A percentile compares a stretch with the other conserved stretches of the same genome.
phyloP scores from a whole-genome alignment of 2,888 invertebrate species.

The Ligdia adustata region DNA sequence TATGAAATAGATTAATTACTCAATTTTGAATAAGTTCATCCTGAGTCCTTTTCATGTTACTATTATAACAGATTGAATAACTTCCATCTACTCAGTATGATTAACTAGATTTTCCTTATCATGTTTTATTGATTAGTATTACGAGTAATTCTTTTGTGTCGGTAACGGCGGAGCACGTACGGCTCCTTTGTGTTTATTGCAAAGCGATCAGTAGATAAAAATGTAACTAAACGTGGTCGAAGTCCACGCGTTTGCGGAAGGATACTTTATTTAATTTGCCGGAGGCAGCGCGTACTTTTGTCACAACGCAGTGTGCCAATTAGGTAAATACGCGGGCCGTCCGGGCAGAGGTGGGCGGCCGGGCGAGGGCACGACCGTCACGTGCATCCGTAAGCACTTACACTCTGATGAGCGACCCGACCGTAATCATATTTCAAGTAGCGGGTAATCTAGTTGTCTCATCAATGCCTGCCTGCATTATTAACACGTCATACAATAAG shows the following conservation, averaged over 20 bases:
- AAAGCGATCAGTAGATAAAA: constrained; percentile 5
- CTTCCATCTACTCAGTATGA: background rate
- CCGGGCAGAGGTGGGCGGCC: constrained; percentile 26
- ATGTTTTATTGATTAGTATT: constrained; percentile 7
- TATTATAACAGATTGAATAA: background rate
- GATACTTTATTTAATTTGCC: constrained; percentile 73
- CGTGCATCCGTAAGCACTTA: constrained; percentile 72
- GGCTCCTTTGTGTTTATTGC: background rate
- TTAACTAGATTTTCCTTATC: constrained; percentile 1
- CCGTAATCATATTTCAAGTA: constrained; percentile 69
- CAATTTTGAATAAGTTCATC: background rate
- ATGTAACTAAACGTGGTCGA: constrained; percentile 17
- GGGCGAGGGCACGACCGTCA: constrained; percentile 52
- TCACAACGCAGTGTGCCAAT: constrained; percentile 73
- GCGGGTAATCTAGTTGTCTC: constrained; percentile 56
- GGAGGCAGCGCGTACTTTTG: constrained; percentile 68
- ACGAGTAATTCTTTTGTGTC: background rate
- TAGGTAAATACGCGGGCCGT: constrained; percentile 71
- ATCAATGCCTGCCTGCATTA: constrained; percentile 55
- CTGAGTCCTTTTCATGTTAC: background rate
- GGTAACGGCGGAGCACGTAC: background rate
- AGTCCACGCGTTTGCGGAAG: constrained; percentile 41
- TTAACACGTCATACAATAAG: constrained; percentile 52
- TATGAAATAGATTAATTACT: background rate
- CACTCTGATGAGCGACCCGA: constrained; percentile 59